These are phyloP conservation scores for Uropsilus gracilis DNA, from an alignment of 2,113 vertebrate genomes.

Conservation along the genomic window DNA sequence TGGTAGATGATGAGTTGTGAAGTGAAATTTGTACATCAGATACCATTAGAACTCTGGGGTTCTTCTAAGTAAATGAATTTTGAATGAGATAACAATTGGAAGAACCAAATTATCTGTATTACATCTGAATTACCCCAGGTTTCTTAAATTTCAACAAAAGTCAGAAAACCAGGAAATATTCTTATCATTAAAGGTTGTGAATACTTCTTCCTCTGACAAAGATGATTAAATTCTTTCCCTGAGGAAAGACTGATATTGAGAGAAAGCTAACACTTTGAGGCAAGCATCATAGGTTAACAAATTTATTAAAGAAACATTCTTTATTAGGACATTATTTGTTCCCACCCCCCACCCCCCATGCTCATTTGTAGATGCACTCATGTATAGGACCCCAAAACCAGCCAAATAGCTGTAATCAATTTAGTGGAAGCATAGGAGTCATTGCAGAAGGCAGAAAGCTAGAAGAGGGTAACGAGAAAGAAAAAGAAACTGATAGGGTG, in stretches of 20 bases:
- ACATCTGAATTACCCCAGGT: neutral
- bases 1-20: neutral
- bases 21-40: conserved; percentile 42
- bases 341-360: neutral
- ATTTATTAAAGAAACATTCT: conserved; percentile 22
- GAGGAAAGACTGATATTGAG: neutral
- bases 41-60: conserved; percentile 7
- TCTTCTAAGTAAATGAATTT: conserved; percentile 34
- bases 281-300: conserved; percentile 39
- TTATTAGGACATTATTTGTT: conserved; percentile 6
- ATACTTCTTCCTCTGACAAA: conserved; percentile 17
- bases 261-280: conserved; percentile 11
- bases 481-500: too few species aligned
- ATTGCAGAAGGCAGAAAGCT: neutral
- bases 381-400: neutral
- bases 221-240: neutral
- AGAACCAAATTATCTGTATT: conserved; percentile 5
- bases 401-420: neutral
- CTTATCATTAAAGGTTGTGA: neutral
- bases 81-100: conserved; percentile 29
- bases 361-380: neutral
- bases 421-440: rapidly evolving
- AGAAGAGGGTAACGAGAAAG: neutral
- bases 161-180: conserved; percentile 22
- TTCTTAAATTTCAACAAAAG: conserved; percentile 33